phyloP scores from a whole-genome alignment of 2,113 vertebrate species.

The Caretta caretta region DNA sequence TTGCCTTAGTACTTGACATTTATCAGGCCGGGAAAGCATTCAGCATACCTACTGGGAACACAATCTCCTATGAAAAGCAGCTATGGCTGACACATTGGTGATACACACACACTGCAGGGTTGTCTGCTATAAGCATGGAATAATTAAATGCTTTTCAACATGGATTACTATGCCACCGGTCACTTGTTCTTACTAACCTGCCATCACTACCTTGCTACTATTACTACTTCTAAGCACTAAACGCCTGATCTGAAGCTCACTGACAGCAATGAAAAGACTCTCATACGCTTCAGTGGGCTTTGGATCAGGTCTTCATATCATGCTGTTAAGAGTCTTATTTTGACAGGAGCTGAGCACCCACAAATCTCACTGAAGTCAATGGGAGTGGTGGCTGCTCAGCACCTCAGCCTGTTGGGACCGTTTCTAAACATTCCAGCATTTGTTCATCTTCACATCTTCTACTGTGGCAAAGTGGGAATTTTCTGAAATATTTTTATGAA shows the following conservation, averaged over 20 bases:
- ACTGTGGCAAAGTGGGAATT: background rate
- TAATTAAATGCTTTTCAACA: slow-evolving; percentile 48
- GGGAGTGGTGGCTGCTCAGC: background rate
- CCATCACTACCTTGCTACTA: background rate
- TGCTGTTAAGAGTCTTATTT: background rate
- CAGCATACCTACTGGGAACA: slow-evolving; percentile 5
- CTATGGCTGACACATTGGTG: background rate
- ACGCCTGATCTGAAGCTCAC: background rate
- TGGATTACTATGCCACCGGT: background rate
- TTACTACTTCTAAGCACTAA: accelerated
- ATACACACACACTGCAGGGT: background rate
- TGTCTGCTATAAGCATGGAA: slow-evolving; percentile 21
- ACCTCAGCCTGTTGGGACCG: background rate
- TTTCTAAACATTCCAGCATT: background rate
- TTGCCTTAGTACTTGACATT: slow-evolving; percentile 60
- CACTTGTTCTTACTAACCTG: background rate
- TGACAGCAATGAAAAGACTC: background rate
- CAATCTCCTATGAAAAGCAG: slow-evolving; percentile 48
- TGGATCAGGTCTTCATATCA: background rate
- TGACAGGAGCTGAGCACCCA: background rate
- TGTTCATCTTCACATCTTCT: background rate
- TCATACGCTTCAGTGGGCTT: background rate
- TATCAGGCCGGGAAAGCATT: slow-evolving; percentile 53
- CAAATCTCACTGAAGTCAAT: background rate
- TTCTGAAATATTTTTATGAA: background rate